These are phyloP conservation scores for Hemitrygon akajei DNA, from an alignment of 2,797 vertebrate genomes.

Conservation along the genomic window DNA sequence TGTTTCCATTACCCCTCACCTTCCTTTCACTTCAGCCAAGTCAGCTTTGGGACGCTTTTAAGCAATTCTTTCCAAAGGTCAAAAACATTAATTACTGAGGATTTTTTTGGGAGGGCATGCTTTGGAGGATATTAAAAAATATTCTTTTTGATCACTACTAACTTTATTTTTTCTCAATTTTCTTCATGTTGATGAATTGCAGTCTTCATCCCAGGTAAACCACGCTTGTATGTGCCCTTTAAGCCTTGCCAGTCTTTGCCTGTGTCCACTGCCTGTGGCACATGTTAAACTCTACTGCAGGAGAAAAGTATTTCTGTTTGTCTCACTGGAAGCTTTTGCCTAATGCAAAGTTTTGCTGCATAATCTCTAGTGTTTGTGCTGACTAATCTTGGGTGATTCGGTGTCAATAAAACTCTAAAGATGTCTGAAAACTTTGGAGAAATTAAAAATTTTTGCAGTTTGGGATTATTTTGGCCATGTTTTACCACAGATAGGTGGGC, in stretches of 20 bases:
- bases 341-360: conserved; percentile 7
- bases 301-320: background rate
- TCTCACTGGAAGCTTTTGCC: background rate
- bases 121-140: background rate
- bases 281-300: background rate
- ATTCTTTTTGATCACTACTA: background rate
- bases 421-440: conserved; percentile 35
- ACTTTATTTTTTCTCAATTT: conserved; percentile 50
- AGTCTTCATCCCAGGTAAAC: conserved; percentile 76
- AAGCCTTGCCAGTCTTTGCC: conserved; percentile 8
- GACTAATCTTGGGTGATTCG: background rate
- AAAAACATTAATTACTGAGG: background rate
- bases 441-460: background rate
- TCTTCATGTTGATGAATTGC: conserved; percentile 49
- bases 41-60: background rate
- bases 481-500: background rate
- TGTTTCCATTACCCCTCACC: background rate
- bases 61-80: background rate
- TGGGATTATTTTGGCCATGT: too few relatives aligned
- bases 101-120: conserved; percentile 40
- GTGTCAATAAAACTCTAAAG: background rate
- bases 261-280: background rate
- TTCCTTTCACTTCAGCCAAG: background rate
- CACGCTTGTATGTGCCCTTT: conserved; percentile 11
- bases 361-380: background rate